Conservation (phyloP, 2,888 invertebrate species). For the Homarus gammarus region DNA sequence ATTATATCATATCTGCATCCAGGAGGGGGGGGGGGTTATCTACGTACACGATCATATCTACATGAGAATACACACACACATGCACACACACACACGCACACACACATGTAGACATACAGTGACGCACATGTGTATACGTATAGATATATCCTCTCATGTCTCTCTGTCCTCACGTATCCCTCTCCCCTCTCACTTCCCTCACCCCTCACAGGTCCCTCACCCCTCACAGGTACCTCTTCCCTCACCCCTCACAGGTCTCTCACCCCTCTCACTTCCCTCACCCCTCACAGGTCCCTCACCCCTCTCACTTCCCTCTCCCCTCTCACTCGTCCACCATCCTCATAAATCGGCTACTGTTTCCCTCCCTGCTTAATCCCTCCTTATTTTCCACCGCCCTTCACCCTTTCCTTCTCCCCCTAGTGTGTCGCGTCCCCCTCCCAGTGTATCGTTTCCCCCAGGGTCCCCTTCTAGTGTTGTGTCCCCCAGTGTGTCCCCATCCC, state of each 20-base stretch:
- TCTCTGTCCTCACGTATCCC: background rate
- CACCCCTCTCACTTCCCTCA: background rate
- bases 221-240: background rate
- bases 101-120: background rate
- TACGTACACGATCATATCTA: too few relatives aligned
- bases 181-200: background rate
- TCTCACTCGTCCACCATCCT: background rate
- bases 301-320: background rate
- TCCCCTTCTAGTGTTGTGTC: background rate
- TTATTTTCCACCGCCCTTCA: background rate
- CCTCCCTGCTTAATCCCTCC: too few relatives aligned
- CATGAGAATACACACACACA: too few relatives aligned
- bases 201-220: background rate
- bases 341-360: too few relatives aligned
- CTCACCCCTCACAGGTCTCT: background rate
- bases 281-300: background rate
- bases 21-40: too few relatives aligned
- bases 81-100: constrained; percentile 1
- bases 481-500: background rate
- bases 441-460: background rate
- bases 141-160: background rate
- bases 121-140: background rate
- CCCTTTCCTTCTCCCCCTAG: background rate
- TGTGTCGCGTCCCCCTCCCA: background rate
- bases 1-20: too few relatives aligned